phyloP scores from a whole-genome alignment of 2,888 invertebrate genomes.

The Rhogogaster chlorosoma region DNA sequence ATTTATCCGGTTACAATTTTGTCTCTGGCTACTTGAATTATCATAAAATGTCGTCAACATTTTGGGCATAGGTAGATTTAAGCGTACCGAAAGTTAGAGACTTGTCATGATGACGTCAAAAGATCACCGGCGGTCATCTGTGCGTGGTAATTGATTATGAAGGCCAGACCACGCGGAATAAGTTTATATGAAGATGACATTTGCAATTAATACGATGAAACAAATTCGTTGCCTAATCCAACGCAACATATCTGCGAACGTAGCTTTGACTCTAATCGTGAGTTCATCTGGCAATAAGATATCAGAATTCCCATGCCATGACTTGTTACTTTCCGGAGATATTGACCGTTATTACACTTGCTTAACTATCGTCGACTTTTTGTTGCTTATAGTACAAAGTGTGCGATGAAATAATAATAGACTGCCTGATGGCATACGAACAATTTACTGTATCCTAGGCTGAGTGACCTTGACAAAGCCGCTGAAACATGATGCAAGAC shows the following conservation, averaged over 20 bases:
- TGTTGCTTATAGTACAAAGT: not conserved
- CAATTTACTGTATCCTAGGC: not conserved
- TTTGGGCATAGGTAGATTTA: not conserved
- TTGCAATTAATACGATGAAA: not conserved
- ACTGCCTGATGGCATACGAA: not conserved
- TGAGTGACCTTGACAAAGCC: constrained; percentile 32
- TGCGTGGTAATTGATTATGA: not conserved
- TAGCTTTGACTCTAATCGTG: not conserved
- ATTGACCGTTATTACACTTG: not conserved
- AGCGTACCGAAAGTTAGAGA: not conserved
- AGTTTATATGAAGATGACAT: not conserved
- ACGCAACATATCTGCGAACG: not conserved
- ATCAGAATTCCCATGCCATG: not conserved
- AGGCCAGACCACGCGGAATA: not conserved
- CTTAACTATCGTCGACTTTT: not conserved
- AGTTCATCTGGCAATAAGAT: not conserved
- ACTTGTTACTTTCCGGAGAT: not conserved
- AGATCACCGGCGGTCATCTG: not conserved
- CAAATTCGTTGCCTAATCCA: not conserved
- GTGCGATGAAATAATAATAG: not conserved
- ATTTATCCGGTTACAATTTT: not conserved
- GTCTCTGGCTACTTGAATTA: not conserved
- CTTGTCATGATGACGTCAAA: not conserved
- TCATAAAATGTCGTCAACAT: not conserved
- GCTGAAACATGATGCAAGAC: constrained; percentile 37